Percentiles rank a stretch among this genome's conserved stretches.
These are phyloP conservation scores for Lithosia quadra DNA, from an alignment of 2,888 invertebrate genomes.

Conservation along the genomic window DNA sequence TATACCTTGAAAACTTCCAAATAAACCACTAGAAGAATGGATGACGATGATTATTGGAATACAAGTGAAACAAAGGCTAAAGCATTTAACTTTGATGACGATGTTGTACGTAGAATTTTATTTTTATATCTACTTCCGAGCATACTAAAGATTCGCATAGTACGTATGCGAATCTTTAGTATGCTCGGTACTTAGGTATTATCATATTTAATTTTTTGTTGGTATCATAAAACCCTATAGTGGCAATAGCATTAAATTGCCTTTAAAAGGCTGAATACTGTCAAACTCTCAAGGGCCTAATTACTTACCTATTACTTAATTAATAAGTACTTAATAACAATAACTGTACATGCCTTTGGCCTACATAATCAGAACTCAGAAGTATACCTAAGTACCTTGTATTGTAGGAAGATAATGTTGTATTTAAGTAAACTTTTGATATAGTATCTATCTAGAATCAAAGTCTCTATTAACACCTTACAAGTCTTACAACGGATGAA, in stretches of 20 bases:
- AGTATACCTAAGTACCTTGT: too few species aligned
- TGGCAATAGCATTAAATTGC: not conserved
- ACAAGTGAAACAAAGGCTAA: slow-evolving; percentile 90
- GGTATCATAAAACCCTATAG: not conserved
- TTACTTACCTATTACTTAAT: not conserved
- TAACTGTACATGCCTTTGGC: too few species aligned
- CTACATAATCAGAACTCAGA: too few species aligned
- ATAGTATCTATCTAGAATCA: too few species aligned
- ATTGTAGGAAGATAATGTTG: too few species aligned
- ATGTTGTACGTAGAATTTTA: slow-evolving; percentile 84
- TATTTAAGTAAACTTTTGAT: too few species aligned
- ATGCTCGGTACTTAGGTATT: too few species aligned
- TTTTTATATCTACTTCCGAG: not conserved
- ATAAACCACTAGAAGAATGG: slow-evolving; percentile 51
- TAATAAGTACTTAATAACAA: too few species aligned
- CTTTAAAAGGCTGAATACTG: not conserved
- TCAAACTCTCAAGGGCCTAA: not conserved
- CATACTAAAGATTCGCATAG: not conserved
- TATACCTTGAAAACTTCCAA: not conserved
- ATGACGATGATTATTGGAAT: slow-evolving; percentile 92
- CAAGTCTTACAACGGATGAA: too few species aligned
- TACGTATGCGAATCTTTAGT: too few species aligned
- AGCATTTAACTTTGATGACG: slow-evolving; percentile 93
- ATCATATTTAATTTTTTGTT: too few species aligned
- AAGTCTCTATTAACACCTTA: too few species aligned